Evolutionary conservation across 2,797 vertebrate species (phyloP).

Genomic region (Heteromormyrus szaboi): DNA sequence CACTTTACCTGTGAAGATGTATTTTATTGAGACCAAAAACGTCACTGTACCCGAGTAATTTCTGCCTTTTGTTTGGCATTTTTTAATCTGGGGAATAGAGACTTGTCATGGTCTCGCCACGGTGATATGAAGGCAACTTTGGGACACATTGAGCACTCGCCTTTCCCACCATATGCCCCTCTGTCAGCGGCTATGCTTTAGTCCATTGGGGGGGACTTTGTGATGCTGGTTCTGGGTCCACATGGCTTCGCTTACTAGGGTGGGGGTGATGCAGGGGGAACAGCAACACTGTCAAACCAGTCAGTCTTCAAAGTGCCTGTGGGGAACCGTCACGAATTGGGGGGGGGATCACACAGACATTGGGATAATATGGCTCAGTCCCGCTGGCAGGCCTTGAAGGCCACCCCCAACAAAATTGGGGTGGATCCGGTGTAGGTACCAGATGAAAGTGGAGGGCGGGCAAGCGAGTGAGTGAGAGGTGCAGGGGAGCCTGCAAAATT

Average conservation of each 20-base stretch:
- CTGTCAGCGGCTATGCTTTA: background rate
- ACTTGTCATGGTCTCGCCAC: background rate
- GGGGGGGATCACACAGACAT: slow-evolving; percentile 44
- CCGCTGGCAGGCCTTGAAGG: slow-evolving; percentile 41
- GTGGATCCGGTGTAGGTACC: slow-evolving; percentile 27
- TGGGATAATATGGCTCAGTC: slow-evolving; percentile 49
- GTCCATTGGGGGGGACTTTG: background rate
- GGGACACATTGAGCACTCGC: background rate
- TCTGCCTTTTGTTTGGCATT: background rate
- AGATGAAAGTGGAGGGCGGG: slow-evolving; percentile 30
- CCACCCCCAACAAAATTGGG: background rate
- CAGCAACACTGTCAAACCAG: background rate
- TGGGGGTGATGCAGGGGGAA: background rate
- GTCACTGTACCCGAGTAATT: background rate
- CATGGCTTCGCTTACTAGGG: background rate
- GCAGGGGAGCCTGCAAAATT: slow-evolving; percentile 31
- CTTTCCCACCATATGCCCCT: background rate
- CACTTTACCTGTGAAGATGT: background rate
- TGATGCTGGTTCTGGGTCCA: background rate
- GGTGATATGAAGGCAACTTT: background rate
- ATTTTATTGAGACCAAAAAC: background rate
- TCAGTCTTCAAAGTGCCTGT: slow-evolving; percentile 10
- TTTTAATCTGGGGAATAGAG: background rate
- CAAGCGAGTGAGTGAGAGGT: slow-evolving; percentile 18
- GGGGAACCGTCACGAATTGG: background rate